Evolutionary conservation across 2,797 vertebrate species (phyloP), one percentile per base, ranked within the genome.

Genomic region (Phrynocephalus guinanensis): DNA sequence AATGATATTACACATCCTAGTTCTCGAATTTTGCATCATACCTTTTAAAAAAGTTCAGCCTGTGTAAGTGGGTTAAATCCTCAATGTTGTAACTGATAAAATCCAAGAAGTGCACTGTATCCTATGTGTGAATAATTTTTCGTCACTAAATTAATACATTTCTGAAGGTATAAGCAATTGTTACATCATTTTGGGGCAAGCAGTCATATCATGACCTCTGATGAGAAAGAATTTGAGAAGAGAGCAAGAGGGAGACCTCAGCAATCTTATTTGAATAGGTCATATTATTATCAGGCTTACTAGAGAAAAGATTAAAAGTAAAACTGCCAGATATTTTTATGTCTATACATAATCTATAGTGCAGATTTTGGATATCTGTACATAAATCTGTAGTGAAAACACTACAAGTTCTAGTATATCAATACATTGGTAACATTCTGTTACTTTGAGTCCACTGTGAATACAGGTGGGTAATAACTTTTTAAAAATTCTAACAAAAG

Each of bases 291-390:
- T 66, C 28, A 75, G 60, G 33, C 38, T 82, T 67, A 66, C 75
- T 30, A 63, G 56, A 63, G 44, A 73, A 81, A 28, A 63, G 38
- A 28, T n/a, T 78, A 75, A 85, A 85, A 85, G 67, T 50, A 78
- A 85, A 48, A 30, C 38, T 77, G 33, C 60, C 60, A 28, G 26
- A 20, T 22, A 18, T 52, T 16, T 38, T 84, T 26, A 48, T 76
- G 73, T 7, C 26, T 67, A 48, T 77, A 20, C 24, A 85, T 68
- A 85, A 67, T 85, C 26, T 77, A 30, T 1, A 20, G 33, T 38
- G 38, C 38, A 38, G 38, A 38, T 38, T 38, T 38, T 38, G 38
- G 38, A 38, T 38, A 38, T 38, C 38, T 38, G 38, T 38, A 38
- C 38, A 38, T 38, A 38, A 38, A 38, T 38, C 38, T 38, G 2